Evolutionary conservation across 2,797 vertebrate species (phyloP).

Genomic region (Sebastes cheni): DNA sequence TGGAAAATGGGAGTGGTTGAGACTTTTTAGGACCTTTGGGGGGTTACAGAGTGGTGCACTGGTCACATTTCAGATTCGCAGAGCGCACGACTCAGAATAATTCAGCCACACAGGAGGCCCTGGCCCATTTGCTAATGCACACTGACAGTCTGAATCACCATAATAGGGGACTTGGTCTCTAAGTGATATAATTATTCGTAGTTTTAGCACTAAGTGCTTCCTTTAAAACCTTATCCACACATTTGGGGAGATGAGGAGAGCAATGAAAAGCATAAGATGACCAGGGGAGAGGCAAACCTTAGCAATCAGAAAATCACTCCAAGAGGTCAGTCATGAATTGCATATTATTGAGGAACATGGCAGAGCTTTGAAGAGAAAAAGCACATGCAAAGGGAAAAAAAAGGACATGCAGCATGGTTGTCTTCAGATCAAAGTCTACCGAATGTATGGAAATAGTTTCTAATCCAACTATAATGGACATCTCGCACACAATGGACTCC

Average conservation of each 20-base stretch:
- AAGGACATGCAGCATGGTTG: background rate
- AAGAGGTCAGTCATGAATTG: slow-evolving; percentile 38
- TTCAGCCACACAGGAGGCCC: slow-evolving; percentile 54
- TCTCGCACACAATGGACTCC: slow-evolving; percentile 54
- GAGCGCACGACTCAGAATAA: slow-evolving; percentile 38
- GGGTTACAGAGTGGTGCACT: slow-evolving; percentile 1
- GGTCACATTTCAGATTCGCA: slow-evolving; percentile 49
- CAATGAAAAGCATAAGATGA: slow-evolving; percentile 22
- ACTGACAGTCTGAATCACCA: slow-evolving; percentile 65
- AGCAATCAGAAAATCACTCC: slow-evolving; percentile 3
- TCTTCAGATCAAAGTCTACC: slow-evolving; percentile 59
- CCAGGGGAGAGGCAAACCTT: slow-evolving; percentile 14
- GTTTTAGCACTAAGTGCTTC: slow-evolving; percentile 70
- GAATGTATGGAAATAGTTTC: slow-evolving; percentile 67
- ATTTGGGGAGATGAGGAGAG: slow-evolving; percentile 37
- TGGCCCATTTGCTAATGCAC: slow-evolving; percentile 68
- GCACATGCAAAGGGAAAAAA: slow-evolving; percentile 21
- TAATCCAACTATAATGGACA: slow-evolving; percentile 60
- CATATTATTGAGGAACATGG: background rate
- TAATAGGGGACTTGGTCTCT: slow-evolving; percentile 69
- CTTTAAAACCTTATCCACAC: slow-evolving; percentile 63
- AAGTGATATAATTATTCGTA: slow-evolving; percentile 70
- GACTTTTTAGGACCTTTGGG: slow-evolving; percentile 12
- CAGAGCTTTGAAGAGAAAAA: background rate
- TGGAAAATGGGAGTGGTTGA: background rate